Base-by-base conservation (phyloP, 2,888 invertebrate species). In the Lasioglossum pauxillum region DNA sequence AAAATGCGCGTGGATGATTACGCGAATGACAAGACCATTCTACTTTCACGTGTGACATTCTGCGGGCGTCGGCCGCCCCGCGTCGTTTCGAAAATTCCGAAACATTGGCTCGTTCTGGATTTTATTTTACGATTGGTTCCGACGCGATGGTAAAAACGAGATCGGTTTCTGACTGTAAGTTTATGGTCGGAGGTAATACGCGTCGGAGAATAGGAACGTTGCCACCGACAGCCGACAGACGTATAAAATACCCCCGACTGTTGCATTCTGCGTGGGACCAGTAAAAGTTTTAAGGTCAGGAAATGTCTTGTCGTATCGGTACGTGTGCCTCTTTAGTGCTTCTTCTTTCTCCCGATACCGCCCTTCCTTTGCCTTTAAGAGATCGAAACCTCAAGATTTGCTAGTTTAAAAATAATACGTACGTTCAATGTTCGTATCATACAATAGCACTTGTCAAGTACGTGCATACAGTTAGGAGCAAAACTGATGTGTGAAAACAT, bases 131-230 rank as follows among this genome's bases (percentile, higher is more conserved):
- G 74, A 82, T 82, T 76, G 41, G 53, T 49, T 64, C n/a, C 67
- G 16, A n/a, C 73, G 80, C 46, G 78, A 86, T 74, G 78, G 74
- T 57, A 75, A 80, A 38, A 14, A 41, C 5, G 79, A 77, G 72
- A 88, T 86, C 84, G 84, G 86, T 86, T 80, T 75, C 31, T 49
- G 31, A 44, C 77, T 38, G 77, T 77, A 81, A 82, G 76, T 86
- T 83, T 80, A 84, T 72, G 74, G 49, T 64, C 72, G 77, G 60
- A 53, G 38, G 74, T 78, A 76, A 78, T 74, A 77, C 76, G 73
- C 71, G 76, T 72, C 75, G 81, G 71, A 85, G 82, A 85, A 85
- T 64, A 41, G 86, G 44, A 77, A 19, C 74, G 73, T 79, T 77
- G 82, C 78, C 69, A 71, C 74, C 60, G 85, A 82, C 86, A 86